Base-by-base conservation (phyloP, 2,797 vertebrate species). In the Dendrocincla tyrannina region DNA sequence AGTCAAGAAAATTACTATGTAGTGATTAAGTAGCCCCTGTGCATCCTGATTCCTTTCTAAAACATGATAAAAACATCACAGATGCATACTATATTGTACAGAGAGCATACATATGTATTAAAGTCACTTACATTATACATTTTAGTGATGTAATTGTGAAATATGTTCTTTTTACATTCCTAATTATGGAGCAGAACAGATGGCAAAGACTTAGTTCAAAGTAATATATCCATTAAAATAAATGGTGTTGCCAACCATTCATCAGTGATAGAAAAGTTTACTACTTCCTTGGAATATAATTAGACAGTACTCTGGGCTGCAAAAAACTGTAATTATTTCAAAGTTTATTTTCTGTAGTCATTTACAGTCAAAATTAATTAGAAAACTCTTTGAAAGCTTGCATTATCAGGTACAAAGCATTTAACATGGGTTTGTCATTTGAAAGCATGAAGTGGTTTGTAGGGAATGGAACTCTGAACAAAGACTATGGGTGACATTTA, bases 201-300 rank as follows among this genome's bases (percentile, higher is more conserved):
- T 97, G 96, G 95, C 76, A 93, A 96, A 96, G 94, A 93, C 94
- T 95, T 96, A 95, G 85, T 96, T 95, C 91, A 93, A 91, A 95
- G 93, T 88, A 94, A 95, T 96, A 46, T 95, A 94, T 91, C 93
- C 92, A 95, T 97, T 97, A 97, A 96, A 96, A 96, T 93, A 97
- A 97, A 93, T 2, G 70, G 93, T 91, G 69, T 92, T 95, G 88
- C 91, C 80, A 94, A 68, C 90, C 80, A 90, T 95, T 95, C 91
- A 89, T 93, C 94, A 87, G 56, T 56, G 59, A 70, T 69, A 91
- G 56, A 94, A 77, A 63, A 87, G 80, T 88, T 88, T 92, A 88
- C 67, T 93, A 55, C 47, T 86, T 96, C 73, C 58, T 89, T 87
- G 73, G 74, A 90, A 87, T 96, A 90, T 74, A 94, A 95, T 85